phyloP scores from a whole-genome alignment of 2,113 vertebrate species.

The Amphiprion percula region DNA sequence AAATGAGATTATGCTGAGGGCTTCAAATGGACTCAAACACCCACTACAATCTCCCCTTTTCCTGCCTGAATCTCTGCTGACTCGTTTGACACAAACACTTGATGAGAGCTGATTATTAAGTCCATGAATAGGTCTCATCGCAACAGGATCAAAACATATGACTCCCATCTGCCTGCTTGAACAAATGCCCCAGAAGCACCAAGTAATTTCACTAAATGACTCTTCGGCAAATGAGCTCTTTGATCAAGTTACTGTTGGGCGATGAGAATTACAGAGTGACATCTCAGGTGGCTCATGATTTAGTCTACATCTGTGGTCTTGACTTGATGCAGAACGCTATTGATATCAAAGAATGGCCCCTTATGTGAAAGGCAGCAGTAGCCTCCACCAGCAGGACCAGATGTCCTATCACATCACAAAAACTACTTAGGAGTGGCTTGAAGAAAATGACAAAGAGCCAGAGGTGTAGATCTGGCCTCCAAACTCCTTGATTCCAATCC shows the following conservation, averaged over 20 bases:
- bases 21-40: conserved; percentile 12
- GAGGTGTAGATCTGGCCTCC: too few relatives aligned
- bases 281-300: conserved; percentile 38
- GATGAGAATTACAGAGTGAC: conserved; percentile 42
- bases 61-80: conserved; percentile 33
- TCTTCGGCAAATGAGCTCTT: conserved; percentile 61
- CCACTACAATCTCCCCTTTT: conserved; percentile 8
- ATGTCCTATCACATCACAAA: too few relatives aligned
- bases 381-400: too few relatives aligned
- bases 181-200: conserved; percentile 58
- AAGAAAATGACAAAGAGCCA: too few relatives aligned
- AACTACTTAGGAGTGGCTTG: too few relatives aligned
- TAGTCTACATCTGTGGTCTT: conserved; percentile 31
- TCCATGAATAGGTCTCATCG: conserved; percentile 60
- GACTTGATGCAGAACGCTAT: conserved; percentile 29
- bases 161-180: conserved; percentile 59
- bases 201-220: conserved; percentile 64
- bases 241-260: conserved; percentile 59
- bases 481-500: too few relatives aligned
- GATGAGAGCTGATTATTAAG: conserved; percentile 73
- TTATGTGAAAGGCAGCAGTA: too few relatives aligned
- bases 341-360: neutral
- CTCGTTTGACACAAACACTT: conserved; percentile 51
- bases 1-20: neutral
- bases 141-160: conserved; percentile 66